Base-by-base conservation (phyloP, 1,140 invertebrate species). In the Brachystomella parvula region DNA sequence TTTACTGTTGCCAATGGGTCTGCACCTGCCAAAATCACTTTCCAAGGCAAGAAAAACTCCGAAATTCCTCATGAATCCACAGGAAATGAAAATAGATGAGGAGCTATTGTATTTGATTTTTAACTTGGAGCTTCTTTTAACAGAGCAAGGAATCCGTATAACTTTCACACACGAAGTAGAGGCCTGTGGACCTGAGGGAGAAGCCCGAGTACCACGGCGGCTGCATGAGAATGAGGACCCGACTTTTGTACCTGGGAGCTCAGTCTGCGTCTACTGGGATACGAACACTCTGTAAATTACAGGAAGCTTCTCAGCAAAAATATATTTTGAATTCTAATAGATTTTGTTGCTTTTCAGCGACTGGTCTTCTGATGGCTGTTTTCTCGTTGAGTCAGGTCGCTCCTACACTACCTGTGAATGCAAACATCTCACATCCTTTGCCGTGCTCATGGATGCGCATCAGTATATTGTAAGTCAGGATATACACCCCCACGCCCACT, bases 401-500 rank as follows among this genome's bases (percentile, higher is more conserved):
- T 79, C 79, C 12, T 79, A 82, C 71, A 83, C 84, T 1, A 75
- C 77, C 2, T 86, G 84, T 72, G 74, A 79, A 65, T 86, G 84
- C 75, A 75, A 80, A 68, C 84, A 86, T 75, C 75, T 86, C n/a
- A 85, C 83, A 15, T 82, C 82, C 75, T 86, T 86, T 77, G 84
- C 83, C 39, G 76, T 83, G 12, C 66, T 83, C 0, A 83, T 83
- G 82, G 79, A 82, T 65, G 63, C 78, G 24, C 74, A 76, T 35
- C 73, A 76, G 39, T 73, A 75, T 63, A 68, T 74, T 33, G 74
- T 76, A 58, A 28, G 60, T 62, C 12, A 6, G 21, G 12, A 12
- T 24, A n/a, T 15, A 21, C 6, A 9, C 9, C 26, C 26, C 26
- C 53, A 56, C 9, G 21, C 12, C 26, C 6, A 9, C 6, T n/a